Evolutionary conservation across 2,113 vertebrate genomes (phyloP), one percentile per base, ranked within the genome.

Genomic region (Chaetura pelagica): DNA sequence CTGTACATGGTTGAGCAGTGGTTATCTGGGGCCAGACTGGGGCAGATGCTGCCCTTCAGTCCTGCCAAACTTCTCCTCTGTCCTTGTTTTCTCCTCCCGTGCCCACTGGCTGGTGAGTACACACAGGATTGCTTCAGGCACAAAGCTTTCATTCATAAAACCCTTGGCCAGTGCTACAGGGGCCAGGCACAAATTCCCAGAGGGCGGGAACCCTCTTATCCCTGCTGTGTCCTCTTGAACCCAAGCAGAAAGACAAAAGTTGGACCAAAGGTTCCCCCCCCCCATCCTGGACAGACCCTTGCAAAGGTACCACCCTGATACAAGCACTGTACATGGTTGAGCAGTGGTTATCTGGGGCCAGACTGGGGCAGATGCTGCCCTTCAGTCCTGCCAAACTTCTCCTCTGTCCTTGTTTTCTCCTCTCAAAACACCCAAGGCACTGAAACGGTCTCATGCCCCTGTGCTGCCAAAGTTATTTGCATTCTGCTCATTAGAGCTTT

Each of bases 51-150:
- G 44, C 46, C 54, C 52, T 27, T 54, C 4, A 26, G 3, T 35
- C 32, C 66, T 6, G 4, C 44, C 57, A 51, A 24, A 12, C 82
- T 38, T 69, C 4, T 4, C 15, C 55, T 34, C 54, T 9, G 2
- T 34, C 61, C 64, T 88, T 27, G 15, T 30, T 95, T 93, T 42
- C 52, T 71, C 85, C 90, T 99, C 32, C 99, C 99, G 0, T 99
- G 99, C 97, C 99, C 99, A 0, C 97, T 99, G 15, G 98, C 98
- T 98, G 99, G 99, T 99, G 95, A 98, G 97, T 93, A n/a, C 3
- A 1, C 4, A n/a, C 49, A 16, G 49, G 35, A 54, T 11, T 48
- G 77, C 64, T 68, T 10, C 2, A 20, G 48, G 26, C 7, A 20
- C 84, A 44, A 29, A 40, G 52, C 57, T 38, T 72, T 48, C 26